A percentile compares a stretch with the other conserved stretches of the same genome.
Conservation (phyloP, 2,113 vertebrate genomes). For the Leucoraja erinaceus region DNA sequence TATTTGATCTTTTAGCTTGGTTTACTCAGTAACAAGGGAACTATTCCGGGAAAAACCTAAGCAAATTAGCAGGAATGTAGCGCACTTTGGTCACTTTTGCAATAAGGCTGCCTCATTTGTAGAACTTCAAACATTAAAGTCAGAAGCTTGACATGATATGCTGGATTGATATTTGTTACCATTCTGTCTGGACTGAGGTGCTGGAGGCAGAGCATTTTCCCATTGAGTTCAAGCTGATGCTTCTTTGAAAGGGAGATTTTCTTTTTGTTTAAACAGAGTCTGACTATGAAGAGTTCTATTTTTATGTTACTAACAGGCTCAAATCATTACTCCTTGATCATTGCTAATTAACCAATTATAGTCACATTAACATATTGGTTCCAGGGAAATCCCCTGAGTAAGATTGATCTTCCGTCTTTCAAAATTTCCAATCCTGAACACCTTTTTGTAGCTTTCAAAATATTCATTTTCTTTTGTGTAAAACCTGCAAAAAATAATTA, state of each 20-base stretch:
- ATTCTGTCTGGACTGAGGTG: not conserved
- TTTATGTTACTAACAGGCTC: not conserved
- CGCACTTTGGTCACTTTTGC: not conserved
- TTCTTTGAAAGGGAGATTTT: too few relatives aligned
- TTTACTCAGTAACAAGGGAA: not conserved
- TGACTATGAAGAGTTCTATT: not conserved
- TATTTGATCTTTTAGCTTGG: not conserved
- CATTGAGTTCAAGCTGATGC: not conserved
- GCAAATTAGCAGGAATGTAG: not conserved
- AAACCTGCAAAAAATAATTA: not conserved
- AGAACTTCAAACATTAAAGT: not conserved
- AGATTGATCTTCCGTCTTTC: not conserved
- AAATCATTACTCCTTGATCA: not conserved
- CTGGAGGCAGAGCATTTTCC: not conserved
- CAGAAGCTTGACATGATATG: not conserved
- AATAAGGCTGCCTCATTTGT: not conserved
- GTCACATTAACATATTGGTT: not conserved
- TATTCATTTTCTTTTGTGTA: slow-evolving; percentile 11
- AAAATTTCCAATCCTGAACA: not conserved
- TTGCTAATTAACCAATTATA: not conserved
- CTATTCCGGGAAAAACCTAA: not conserved
- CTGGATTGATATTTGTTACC: not conserved
- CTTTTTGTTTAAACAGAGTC: not conserved
- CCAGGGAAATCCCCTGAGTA: not conserved
- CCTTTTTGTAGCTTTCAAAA: not conserved